Evolutionary conservation across 2,113 vertebrate genomes (phyloP), one percentile per base, ranked within the genome.

Genomic region (Chaetops frenatus): DNA sequence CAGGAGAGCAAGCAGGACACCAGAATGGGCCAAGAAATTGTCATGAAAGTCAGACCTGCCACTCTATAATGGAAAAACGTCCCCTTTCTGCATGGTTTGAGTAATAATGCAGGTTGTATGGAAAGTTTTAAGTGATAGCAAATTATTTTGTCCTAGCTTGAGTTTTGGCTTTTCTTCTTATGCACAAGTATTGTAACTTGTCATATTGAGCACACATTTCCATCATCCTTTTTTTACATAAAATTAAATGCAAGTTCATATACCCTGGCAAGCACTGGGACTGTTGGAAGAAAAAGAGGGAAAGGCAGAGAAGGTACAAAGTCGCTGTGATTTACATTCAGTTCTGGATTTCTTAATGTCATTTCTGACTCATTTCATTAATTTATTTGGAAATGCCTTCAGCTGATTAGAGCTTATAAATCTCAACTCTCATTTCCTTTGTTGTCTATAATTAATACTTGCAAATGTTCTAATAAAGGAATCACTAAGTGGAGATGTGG

Each of bases 371-470:
- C 4, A 1, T 93, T 87, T 86, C 50, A 78, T 92, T 97, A 83
- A 94, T 94, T 92, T 94, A 94, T 96, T 95, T 91, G 85, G 88
- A 91, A 94, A 92, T 60, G 72, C 33, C 70, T 91, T 89, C 94
- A 81, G n/a, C 77, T 89, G 70, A 89, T 96, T 92, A 60, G 91
- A 95, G 58, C 58, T 5, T 69, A 80, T 40, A 65, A 61, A 81
- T 88, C 48, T 89, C 73, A 72, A 72, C n/a, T 61, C 51, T 79
- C 53, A 69, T 57, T 74, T 65, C n/a, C 18, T 90, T 79, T 76
- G 62, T 53, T 91, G 78, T 87, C 78, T 84, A 45, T 72, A 87
- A 92, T 71, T 91, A 88, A 91, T 61, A 53, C 19, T 57, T 94
- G 45, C 86, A 85, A 74, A 79, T 66, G 81, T 87, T 89, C 70